phyloP scores from a whole-genome alignment of 2,797 vertebrate genomes.

The Sebastes aleutianus region DNA sequence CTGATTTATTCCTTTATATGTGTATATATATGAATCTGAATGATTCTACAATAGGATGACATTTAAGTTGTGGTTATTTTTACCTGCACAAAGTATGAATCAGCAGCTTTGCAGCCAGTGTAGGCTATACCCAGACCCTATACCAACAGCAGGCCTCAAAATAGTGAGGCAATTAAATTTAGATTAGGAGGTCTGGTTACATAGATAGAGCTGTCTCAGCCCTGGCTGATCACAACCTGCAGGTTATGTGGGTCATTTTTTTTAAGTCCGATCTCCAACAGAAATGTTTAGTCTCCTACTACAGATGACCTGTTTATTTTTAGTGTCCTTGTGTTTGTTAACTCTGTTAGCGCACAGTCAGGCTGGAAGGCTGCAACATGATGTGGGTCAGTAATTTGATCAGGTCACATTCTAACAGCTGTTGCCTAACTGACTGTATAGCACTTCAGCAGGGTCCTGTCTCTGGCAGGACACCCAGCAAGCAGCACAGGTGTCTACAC shows the following conservation, averaged over 20 bases:
- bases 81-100: constrained; percentile 60
- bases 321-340: constrained; percentile 50
- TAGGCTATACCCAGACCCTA: background rate
- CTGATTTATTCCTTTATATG: background rate
- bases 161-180: constrained; percentile 76
- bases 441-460: constrained; percentile 39
- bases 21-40: background rate
- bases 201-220: background rate
- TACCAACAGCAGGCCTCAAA: constrained; percentile 52
- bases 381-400: constrained; percentile 81
- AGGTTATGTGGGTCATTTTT: background rate
- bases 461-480: constrained; percentile 24
- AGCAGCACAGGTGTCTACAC: constrained; percentile 60
- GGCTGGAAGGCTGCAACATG: constrained; percentile 57
- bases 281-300: background rate
- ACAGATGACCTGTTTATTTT: constrained; percentile 19
- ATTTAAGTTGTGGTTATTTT: constrained; percentile 33
- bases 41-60: background rate
- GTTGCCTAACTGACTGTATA: constrained; percentile 61
- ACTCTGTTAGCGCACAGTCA: constrained; percentile 13
- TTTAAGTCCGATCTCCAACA: constrained; percentile 4
- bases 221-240: background rate
- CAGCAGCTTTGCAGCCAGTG: constrained; percentile 41
- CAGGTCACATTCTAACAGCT: constrained; percentile 72
- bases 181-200: constrained; percentile 69